A percentile compares a stretch with the other conserved stretches of the same genome.
These are phyloP conservation scores for Saccostrea cuccullata DNA, from an alignment of 1,140 invertebrate species.

Conservation along the genomic window DNA sequence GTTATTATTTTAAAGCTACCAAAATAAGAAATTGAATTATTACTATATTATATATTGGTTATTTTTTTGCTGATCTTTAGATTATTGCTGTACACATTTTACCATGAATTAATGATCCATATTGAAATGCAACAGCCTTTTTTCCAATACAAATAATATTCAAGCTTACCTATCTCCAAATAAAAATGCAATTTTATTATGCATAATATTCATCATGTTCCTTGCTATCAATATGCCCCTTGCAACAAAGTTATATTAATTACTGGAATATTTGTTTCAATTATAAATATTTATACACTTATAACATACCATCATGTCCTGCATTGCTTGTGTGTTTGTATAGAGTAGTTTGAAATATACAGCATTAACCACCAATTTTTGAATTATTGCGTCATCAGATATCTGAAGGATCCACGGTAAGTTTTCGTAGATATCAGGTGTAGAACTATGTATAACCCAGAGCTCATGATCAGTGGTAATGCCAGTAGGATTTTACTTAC, in stretches of 20 bases:
- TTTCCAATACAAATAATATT: neutral
- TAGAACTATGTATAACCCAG: constrained; percentile 22
- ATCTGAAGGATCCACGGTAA: constrained; percentile 13
- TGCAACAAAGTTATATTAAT: too few relatives aligned
- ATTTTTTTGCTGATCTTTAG: neutral
- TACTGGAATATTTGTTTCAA: too few relatives aligned
- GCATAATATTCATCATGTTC: too few relatives aligned
- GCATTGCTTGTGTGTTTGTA: neutral
- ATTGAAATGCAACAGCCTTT: neutral
- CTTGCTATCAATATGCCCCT: too few relatives aligned
- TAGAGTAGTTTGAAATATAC: neutral
- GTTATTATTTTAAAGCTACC: neutral
- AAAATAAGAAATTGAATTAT: neutral
- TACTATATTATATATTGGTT: neutral
- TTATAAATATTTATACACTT: neutral
- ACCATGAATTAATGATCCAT: too few relatives aligned
- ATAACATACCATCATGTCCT: neutral
- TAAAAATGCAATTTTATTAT: neutral
- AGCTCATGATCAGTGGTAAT: neutral
- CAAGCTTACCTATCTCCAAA: neutral
- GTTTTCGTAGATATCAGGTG: neutral
- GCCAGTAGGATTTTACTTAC: neutral
- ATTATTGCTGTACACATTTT: neutral
- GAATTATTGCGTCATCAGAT: constrained; percentile 33
- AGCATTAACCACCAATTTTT: constrained; percentile 10